These are phyloP conservation scores for Drosophila varians DNA, from an alignment of 1,140 invertebrate species.

Conservation along the genomic window DNA sequence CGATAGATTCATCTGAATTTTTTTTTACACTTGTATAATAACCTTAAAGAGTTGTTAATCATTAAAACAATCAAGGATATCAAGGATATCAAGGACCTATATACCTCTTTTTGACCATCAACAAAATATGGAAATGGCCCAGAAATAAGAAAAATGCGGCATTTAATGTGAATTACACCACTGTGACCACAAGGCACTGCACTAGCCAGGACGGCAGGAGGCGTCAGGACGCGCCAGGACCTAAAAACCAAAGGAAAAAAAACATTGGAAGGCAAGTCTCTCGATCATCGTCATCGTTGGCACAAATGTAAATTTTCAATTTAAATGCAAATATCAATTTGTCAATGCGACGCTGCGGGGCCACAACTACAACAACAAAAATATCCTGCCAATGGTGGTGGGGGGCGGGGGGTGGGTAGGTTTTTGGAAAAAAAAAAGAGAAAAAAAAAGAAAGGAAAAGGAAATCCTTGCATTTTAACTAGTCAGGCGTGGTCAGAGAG, in stretches of 20 bases:
- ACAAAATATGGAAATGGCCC: constrained; percentile 57
- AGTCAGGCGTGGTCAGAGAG: constrained; percentile 65
- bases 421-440: not conserved
- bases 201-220: not conserved
- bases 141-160: constrained; percentile 82
- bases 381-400: too few species aligned
- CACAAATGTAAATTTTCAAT: constrained; percentile 84
- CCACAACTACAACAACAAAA: not conserved
- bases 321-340: constrained; percentile 84
- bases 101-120: not conserved
- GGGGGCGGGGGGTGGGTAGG: not conserved
- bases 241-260: constrained; percentile 1
- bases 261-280: constrained; percentile 5
- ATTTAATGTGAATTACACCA: constrained; percentile 84
- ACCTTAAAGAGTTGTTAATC: too few species aligned
- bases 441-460: too few species aligned
- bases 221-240: not conserved
- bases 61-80: too few species aligned
- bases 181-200: constrained; percentile 75
- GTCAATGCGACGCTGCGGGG: constrained; percentile 67
- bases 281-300: constrained; percentile 65
- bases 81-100: too few species aligned
- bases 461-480: constrained; percentile 81
- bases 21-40: too few species aligned
- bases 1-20: too few species aligned